Evolutionary conservation across 1,140 invertebrate genomes (phyloP).

Genomic region (Cydia pomonella): DNA sequence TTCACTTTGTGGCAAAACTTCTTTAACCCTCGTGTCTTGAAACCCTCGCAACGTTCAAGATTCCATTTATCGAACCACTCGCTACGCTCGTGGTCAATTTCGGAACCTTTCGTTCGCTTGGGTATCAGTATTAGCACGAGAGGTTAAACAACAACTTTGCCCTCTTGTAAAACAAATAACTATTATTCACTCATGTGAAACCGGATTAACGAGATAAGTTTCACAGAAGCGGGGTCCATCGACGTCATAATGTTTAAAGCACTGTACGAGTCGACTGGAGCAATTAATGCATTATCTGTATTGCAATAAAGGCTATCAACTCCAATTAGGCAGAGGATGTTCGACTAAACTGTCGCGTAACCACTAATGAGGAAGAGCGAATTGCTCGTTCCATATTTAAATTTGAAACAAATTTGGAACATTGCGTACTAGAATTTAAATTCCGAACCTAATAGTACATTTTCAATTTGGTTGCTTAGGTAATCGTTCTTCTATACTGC

Average conservation of each 20-base stretch:
- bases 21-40: too few relatives aligned
- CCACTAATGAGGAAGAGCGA: slow-evolving; percentile 76
- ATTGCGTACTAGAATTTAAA: slow-evolving; percentile 29
- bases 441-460: background rate
- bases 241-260: slow-evolving; percentile 24
- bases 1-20: too few relatives aligned
- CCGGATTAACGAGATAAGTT: background rate
- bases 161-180: too few relatives aligned
- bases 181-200: background rate
- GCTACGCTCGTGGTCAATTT: too few relatives aligned
- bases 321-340: slow-evolving; percentile 57
- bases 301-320: slow-evolving; percentile 30
- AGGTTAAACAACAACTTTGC: too few relatives aligned
- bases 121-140: too few relatives aligned
- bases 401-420: slow-evolving; percentile 35
- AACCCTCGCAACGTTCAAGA: too few relatives aligned
- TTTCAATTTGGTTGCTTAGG: background rate
- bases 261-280: slow-evolving; percentile 10
- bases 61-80: too few relatives aligned
- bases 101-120: too few relatives aligned
- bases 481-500: background rate
- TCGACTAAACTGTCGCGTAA: slow-evolving; percentile 59
- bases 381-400: slow-evolving; percentile 57
- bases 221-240: background rate
- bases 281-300: slow-evolving; percentile 32